Evolutionary conservation across 2,888 invertebrate genomes (phyloP).

Genomic region (Drosophila picticornis): DNA sequence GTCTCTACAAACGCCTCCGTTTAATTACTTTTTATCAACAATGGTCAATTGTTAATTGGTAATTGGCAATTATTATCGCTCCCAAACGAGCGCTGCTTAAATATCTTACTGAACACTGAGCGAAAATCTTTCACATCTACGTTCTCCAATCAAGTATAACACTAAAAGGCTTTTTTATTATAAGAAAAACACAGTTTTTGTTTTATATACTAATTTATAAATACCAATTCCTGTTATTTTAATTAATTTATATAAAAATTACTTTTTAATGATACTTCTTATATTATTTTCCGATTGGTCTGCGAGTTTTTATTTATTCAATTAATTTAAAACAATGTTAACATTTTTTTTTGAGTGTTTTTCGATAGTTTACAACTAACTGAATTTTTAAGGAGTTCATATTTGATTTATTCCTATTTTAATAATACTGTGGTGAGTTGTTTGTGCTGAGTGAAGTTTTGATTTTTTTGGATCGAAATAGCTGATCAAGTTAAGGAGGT

Average conservation of each 20-base stretch:
- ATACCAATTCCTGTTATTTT: background rate
- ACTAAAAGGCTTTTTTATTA: background rate
- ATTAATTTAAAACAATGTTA: background rate
- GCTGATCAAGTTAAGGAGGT: conserved; percentile 27
- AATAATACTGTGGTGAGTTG: background rate
- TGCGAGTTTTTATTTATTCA: background rate
- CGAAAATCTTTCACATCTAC: background rate
- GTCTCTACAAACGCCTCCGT: conserved; percentile 3
- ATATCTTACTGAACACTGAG: conserved; percentile 20
- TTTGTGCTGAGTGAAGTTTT: background rate
- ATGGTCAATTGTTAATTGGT: conserved; percentile 23
- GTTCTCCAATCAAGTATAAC: background rate
- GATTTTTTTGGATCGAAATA: conserved; percentile 15
- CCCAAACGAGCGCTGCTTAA: conserved; percentile 3
- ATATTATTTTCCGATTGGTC: background rate
- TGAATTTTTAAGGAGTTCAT: background rate
- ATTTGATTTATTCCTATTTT: background rate
- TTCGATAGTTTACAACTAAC: background rate
- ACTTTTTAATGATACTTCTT: background rate
- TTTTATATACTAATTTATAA: background rate
- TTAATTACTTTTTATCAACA: conserved; percentile 38
- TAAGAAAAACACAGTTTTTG: background rate
- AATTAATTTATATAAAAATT: background rate
- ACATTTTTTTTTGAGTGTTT: background rate
- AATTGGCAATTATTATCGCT: conserved; percentile 21